Base-by-base conservation (phyloP, 1,140 invertebrate species). In the Tetramorium simillimum region DNA sequence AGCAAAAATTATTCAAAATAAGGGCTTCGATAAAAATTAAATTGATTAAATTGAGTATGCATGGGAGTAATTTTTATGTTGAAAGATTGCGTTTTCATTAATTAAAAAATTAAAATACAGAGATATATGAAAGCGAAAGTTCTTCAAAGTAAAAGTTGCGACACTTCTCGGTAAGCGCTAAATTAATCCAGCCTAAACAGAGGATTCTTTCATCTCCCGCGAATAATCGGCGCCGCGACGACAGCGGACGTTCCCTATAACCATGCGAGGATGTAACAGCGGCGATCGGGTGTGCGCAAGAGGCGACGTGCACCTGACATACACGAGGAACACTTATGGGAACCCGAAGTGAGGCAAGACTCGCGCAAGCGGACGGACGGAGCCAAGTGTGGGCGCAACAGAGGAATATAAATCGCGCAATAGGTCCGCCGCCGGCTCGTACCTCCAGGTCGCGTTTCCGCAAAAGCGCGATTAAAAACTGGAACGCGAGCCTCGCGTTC, bases 381-480 rank as follows among this genome's bases (percentile, higher is more conserved):
- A 89, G 87, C 33, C 85, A 78, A 77, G 77, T 82, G 70, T 86
- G 75, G 77, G 53, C 77, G 78, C 67, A 84, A 88, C 78, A 89
- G 75, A 82, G 86, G 88, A 92, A 73, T 84, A 92, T 87, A 89
- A 87, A 86, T 92, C 84, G 82, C 87, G 81, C 89, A 91, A 90
- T 70, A 87, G 80, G 37, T 28, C 53, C 62, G 86, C 82, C 58
- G 80, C 33, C 33, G n/a, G 2, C 65, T 24, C 80, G 60, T 37
- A 37, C 86, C 70, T 89, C 77, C 72, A 86, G 80, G 73, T 67
- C 84, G 85, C 72, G 80, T 91, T 91, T 92, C 87, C 88, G 85
- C 62, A 37, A 65, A 76, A 75, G 67, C 65, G 86, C 69, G 90
- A 93, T 92, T 89, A 92, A 92, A 93, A 92, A 91, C 91, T 90